Base-by-base conservation (phyloP, 2,888 invertebrate species). In the Nomada flava region DNA sequence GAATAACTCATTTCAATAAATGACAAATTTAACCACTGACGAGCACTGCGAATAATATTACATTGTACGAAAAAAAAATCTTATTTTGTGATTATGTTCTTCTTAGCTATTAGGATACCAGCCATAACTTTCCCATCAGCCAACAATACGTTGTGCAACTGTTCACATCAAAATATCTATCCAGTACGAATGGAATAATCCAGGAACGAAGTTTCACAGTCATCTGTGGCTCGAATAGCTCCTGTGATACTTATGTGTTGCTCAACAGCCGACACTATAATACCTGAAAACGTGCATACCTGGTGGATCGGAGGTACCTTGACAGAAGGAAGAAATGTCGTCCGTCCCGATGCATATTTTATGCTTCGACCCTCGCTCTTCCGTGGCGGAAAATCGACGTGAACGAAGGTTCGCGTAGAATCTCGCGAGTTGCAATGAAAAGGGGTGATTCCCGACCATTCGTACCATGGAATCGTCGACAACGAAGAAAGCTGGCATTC, bases 321-420 rank as follows among this genome's bases (percentile, higher is more conserved):
- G 59, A 36, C 59, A 13, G 18, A 52, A 60, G 59, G 52, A 26
- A 65, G 64, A 55, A 70, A 70, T 18, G 18, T 42, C 13, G 42
- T 26, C 29, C 13, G 59, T 59, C 10, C 23, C 55, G 53, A 57
- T 76, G 76, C 63, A 76, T 76, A 71, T 76, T 76, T 76, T 29
- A 76, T 77, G 44, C 44, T n/a, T n/a, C 42, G 52, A 23, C 65
- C 60, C 10, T 55, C 65, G 60, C 60, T 52, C 20, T 67, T 60
- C 53, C 73, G 44, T 15, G 15, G 13, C 44, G 29, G 65, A 53
- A 65, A 73, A 74, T 74, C 73, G 42, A 55, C 59, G 70, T 15
- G 60, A 42, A 47, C 53, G 44, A 62, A 42, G 53, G 52, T 60
- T 29, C 62, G 15, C 53, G 15, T 44, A 9, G 44, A 62, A 53